Evolutionary conservation across 2,888 invertebrate species (phyloP), one percentile per base, ranked within the genome.

Genomic region (Apamea epomidion): DNA sequence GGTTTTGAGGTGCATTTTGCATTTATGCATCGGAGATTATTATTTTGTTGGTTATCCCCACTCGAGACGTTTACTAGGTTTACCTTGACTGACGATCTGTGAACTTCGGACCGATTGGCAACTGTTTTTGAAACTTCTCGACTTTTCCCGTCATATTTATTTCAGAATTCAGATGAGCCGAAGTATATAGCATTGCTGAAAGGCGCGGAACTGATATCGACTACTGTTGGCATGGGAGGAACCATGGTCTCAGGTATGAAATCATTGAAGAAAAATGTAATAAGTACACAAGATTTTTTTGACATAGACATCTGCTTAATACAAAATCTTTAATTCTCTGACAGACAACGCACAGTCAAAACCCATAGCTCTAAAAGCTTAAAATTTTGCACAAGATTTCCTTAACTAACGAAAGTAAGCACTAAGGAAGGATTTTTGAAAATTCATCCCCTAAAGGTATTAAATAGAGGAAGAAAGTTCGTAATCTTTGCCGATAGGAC

Each of bases 181-280:
- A 97, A 98, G 91, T 98, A 98, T 87, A 92, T 94, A 64, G 91
- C 94, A 12, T 94, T 98, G 42, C 95, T 98, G 80, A 96, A 97
- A 69, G 97, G 97, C 0, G 98, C 98, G 0, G 96, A 97, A 48
- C 90, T 97, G 71, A 92, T 95, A 0, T 93, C 96, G 2, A 92
- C 93, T 0, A 93, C 95, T 94, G 92, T 94, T 97, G 76, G 94
- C 91, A 76, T 92, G 45, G 84, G 97, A 95, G 71, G 97, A 97
- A 62, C 88, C 8, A 68, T 88, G 37, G 78, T 82, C 0, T 81
- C 90, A 69, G 93, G 95, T 94, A 89, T 84, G 78, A 69, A 75
- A 51, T 37, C 7, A 29, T 37, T 5, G 4, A 37, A 45, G 32
- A 16, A 21, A 58, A 32, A 32, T 32, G 32, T 32, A 32, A 32